These are phyloP conservation scores for Phaonia tiefii DNA, from an alignment of 2,888 invertebrate species.

Conservation along the genomic window DNA sequence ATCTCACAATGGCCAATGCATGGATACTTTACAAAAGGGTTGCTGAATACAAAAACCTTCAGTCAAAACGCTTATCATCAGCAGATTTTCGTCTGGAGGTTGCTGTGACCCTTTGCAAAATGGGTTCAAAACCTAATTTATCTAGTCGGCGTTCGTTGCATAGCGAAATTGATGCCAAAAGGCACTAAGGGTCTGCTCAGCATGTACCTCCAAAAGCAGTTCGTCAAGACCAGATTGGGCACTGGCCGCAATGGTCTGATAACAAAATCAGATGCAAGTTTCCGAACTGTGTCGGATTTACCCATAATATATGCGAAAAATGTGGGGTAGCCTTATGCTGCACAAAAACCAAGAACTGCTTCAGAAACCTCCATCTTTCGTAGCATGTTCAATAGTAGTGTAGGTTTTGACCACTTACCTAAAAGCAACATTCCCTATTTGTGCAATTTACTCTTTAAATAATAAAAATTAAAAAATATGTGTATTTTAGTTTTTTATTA, in stretches of 20 bases:
- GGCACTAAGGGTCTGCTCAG: slow-evolving; percentile 24
- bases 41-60: no score
- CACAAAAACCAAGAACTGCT: slow-evolving; percentile 32
- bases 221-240: no score
- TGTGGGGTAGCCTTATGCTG: slow-evolving; percentile 32
- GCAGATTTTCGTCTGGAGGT: no score
- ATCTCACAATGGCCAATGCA: no score
- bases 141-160: slow-evolving; percentile 24
- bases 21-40: no score
- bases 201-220: no score
- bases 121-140: no score
- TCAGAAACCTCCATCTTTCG: slow-evolving; percentile 31
- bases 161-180: slow-evolving; percentile 24
- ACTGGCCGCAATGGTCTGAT: no score
- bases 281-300: slow-evolving; percentile 45
- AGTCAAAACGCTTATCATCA: no score
- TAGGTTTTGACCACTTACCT: not conserved
- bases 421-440: no score
- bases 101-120: no score
- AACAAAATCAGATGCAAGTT: slow-evolving; percentile 33
- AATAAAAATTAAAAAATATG: slow-evolving; percentile 31
- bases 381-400: not conserved
- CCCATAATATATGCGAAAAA: slow-evolving; percentile 35
- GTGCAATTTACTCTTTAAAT: slow-evolving; percentile 24
- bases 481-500: slow-evolving; percentile 28